These are phyloP conservation scores for Orussus abietinus DNA, from an alignment of 1,140 invertebrate genomes.

Conservation along the genomic window DNA sequence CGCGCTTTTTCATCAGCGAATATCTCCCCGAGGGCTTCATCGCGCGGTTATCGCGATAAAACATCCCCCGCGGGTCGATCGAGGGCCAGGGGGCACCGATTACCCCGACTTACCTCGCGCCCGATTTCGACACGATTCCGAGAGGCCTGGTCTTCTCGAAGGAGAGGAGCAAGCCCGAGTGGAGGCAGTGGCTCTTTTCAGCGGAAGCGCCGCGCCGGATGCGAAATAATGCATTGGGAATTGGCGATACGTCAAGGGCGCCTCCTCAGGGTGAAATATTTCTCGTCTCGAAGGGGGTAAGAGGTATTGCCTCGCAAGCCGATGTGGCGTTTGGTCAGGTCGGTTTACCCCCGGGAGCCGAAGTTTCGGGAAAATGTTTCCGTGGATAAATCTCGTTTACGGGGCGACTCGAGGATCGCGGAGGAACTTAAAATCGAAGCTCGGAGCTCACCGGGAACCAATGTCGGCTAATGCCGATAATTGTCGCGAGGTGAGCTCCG, in stretches of 20 bases:
- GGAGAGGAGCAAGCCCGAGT: no score
- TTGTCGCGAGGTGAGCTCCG: slow-evolving; percentile 16
- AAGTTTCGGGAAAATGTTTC: slow-evolving; percentile 44
- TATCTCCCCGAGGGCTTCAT: no score
- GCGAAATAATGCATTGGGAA: slow-evolving; percentile 39
- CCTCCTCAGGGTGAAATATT: slow-evolving; percentile 38
- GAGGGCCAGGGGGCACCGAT: no score
- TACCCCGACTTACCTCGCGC: no score
- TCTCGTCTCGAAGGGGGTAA: slow-evolving; percentile 32
- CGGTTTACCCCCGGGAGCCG: slow-evolving; percentile 34
- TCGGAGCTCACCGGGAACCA: slow-evolving; percentile 27
- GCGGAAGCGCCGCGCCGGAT: slow-evolving; percentile 11
- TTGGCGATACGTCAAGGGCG: no score
- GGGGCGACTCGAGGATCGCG: slow-evolving; percentile 23
- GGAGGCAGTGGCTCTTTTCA: no score
- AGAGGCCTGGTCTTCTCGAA: no score
- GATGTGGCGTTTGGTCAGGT: slow-evolving; percentile 24
- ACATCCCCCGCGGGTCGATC: no score
- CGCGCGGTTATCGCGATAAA: no score
- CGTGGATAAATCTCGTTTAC: slow-evolving; percentile 44
- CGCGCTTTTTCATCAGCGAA: slow-evolving; percentile 14
- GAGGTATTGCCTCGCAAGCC: slow-evolving; percentile 6
- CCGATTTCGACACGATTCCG: no score
- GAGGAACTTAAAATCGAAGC: slow-evolving; percentile 36
- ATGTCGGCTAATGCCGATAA: slow-evolving; percentile 20